Evolutionary conservation across 2,797 vertebrate genomes (phyloP).

Genomic region (Chiroxiphia lanceolata): DNA sequence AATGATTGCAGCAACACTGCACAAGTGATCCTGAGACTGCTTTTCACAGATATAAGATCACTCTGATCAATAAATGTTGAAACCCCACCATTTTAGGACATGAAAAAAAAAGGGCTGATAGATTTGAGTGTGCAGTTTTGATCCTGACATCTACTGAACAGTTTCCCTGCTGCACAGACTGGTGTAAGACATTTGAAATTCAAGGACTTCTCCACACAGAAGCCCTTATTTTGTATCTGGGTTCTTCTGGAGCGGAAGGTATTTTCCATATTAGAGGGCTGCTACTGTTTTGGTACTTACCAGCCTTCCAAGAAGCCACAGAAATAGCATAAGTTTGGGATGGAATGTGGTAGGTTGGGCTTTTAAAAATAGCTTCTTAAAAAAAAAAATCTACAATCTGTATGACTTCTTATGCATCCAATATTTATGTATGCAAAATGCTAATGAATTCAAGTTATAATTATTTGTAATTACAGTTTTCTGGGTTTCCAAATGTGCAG

Average conservation of each 20-base stretch:
- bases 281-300: not conserved
- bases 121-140: not conserved
- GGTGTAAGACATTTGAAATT: not conserved
- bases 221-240: not conserved
- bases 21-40: not conserved
- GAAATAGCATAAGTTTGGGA: not conserved
- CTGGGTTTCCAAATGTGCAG: not conserved
- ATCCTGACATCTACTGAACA: not conserved
- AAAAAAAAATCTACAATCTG: not conserved
- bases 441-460: not conserved
- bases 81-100: not conserved
- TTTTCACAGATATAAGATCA: not conserved
- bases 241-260: not conserved
- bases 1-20: not conserved
- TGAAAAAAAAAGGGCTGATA: not conserved
- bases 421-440: not conserved
- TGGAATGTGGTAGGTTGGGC: not conserved
- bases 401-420: not conserved
- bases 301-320: not conserved
- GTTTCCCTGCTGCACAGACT: not conserved
- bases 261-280: not conserved
- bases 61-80: not conserved
- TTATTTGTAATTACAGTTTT: not conserved
- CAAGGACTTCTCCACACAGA: not conserved
- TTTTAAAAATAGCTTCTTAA: not conserved